These are phyloP conservation scores for Adelphocoris suturalis DNA, from an alignment of 2,888 invertebrate genomes.

Conservation along the genomic window DNA sequence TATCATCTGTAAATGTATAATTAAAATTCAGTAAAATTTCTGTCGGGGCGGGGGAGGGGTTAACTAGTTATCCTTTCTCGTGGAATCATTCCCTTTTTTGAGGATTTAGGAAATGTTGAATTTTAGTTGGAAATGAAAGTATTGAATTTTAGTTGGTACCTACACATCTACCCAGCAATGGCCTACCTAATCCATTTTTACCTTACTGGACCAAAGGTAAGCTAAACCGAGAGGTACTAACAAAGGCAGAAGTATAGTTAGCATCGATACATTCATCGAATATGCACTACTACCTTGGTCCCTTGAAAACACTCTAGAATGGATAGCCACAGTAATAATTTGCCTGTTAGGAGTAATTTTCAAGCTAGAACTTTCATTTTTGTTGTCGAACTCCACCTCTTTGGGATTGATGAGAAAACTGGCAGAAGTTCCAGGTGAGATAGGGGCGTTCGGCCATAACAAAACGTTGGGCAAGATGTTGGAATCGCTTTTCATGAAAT, in stretches of 20 bases:
- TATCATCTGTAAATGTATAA: too few relatives aligned
- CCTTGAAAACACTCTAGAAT: slow-evolving; percentile 59
- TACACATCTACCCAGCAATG: too few relatives aligned
- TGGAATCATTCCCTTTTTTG: too few relatives aligned
- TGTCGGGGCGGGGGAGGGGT: too few relatives aligned
- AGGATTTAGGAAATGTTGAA: too few relatives aligned
- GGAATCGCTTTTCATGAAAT: slow-evolving; percentile 15
- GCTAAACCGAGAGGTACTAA: not conserved
- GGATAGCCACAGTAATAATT: slow-evolving; percentile 43
- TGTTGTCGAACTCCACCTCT: slow-evolving; percentile 41
- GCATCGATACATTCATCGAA: not conserved
- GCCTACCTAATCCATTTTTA: not conserved
- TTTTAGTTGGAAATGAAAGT: too few relatives aligned
- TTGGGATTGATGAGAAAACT: slow-evolving; percentile 32
- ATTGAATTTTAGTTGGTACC: too few relatives aligned
- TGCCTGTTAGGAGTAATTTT: not conserved
- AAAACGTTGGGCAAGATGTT: slow-evolving; percentile 14
- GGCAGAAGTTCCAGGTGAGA: not conserved
- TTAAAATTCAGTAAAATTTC: too few relatives aligned
- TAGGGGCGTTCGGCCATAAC: not conserved
- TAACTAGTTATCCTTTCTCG: too few relatives aligned
- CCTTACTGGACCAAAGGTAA: not conserved
- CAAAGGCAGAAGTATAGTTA: not conserved
- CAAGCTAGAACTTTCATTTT: slow-evolving; percentile 1
- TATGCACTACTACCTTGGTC: not conserved